A percentile compares a stretch with the other conserved stretches of the same genome.
phyloP scores from a whole-genome alignment of 2,113 vertebrate genomes.

The Parotia lawesii region DNA sequence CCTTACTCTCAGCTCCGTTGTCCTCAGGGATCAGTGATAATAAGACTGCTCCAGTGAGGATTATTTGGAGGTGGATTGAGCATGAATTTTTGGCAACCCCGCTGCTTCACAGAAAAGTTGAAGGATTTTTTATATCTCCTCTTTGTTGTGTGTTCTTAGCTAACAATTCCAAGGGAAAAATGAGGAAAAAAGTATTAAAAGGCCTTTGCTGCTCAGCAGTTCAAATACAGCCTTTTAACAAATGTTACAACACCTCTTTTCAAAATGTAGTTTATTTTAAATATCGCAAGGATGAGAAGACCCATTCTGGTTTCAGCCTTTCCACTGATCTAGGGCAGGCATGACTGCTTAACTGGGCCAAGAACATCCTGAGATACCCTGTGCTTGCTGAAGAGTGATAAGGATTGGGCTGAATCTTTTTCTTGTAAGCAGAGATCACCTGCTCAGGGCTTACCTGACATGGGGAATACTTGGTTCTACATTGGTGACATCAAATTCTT shows the following conservation, averaged over 20 bases:
- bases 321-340: not conserved
- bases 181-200: not conserved
- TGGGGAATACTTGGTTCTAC: not conserved
- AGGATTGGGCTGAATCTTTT: not conserved
- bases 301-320: not conserved
- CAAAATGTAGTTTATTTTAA: not conserved
- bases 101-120: not conserved
- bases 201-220: not conserved
- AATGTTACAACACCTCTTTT: not conserved
- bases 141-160: not conserved
- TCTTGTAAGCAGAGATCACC: not conserved
- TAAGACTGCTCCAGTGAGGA: not conserved
- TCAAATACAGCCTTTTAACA: not conserved
- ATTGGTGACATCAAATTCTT: not conserved
- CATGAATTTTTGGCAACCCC: not conserved
- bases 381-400: not conserved
- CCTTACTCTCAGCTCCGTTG: not conserved
- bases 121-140: constrained; percentile 4
- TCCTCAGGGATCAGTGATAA: not conserved
- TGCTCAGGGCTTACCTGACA: not conserved
- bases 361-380: not conserved
- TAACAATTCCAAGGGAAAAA: constrained; percentile 18
- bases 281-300: not conserved
- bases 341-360: not conserved
- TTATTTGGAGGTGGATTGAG: constrained; percentile 16